These are phyloP conservation scores for Eueides isabella DNA, from an alignment of 1,140 invertebrate genomes.

Conservation along the genomic window DNA sequence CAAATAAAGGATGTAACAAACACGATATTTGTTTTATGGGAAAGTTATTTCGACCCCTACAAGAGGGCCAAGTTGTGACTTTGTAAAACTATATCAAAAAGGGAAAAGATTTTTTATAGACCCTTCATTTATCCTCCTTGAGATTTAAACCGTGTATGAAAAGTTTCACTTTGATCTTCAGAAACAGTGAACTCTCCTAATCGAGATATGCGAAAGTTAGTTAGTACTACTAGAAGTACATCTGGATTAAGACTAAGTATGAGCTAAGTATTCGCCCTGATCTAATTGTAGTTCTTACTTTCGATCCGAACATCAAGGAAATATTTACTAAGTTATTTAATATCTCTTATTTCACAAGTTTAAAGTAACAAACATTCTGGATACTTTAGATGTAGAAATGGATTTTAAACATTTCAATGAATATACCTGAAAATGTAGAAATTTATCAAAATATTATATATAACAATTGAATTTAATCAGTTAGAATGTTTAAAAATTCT, in stretches of 20 bases:
- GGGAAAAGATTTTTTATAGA: conserved; percentile 40
- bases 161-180: conserved; percentile 48
- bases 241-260: conserved; percentile 39
- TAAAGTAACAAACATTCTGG: too few species aligned
- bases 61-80: conserved; percentile 32
- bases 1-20: conserved; percentile 22
- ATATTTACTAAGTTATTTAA: neutral
- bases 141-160: conserved; percentile 42
- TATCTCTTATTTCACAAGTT: too few species aligned
- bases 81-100: conserved; percentile 40
- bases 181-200: conserved; percentile 43
- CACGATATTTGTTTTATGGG: conserved; percentile 25
- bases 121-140: conserved; percentile 37
- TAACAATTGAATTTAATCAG: too few species aligned
- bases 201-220: conserved; percentile 40
- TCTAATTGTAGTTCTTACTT: conserved; percentile 30
- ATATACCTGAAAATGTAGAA: too few species aligned
- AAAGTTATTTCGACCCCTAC: conserved; percentile 18
- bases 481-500: too few species aligned
- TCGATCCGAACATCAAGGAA: conserved; percentile 6
- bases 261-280: conserved; percentile 24
- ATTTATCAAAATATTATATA: too few species aligned
- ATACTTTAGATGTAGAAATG: too few species aligned
- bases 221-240: conserved; percentile 37
- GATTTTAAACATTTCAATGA: too few species aligned